phyloP scores from a whole-genome alignment of 2,113 vertebrate genomes.

The Marmota flaviventris region DNA sequence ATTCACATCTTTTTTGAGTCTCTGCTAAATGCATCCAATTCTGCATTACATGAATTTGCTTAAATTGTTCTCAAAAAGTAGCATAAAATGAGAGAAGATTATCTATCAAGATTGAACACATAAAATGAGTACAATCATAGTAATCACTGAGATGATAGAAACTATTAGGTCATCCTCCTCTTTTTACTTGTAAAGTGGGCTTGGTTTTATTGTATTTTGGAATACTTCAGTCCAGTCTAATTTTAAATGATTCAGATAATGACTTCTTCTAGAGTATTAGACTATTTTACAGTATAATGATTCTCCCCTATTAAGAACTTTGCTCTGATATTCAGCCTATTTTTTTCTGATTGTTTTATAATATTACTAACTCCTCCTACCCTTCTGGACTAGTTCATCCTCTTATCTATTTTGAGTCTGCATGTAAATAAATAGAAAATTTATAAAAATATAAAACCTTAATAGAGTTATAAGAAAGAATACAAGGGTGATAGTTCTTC shows the following conservation, averaged over 20 bases:
- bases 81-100: slow-evolving; percentile 72
- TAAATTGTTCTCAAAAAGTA: slow-evolving; percentile 66
- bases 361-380: slow-evolving; percentile 49
- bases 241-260: slow-evolving; percentile 66
- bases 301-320: slow-evolving; percentile 71
- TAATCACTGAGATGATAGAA: background rate
- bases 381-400: background rate
- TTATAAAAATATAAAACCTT: slow-evolving; percentile 31
- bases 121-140: slow-evolving; percentile 68
- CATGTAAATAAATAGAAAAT: background rate
- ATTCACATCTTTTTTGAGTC: slow-evolving; percentile 60
- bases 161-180: slow-evolving; percentile 32
- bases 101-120: slow-evolving; percentile 48
- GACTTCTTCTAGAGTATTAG: slow-evolving; percentile 54
- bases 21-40: slow-evolving; percentile 63
- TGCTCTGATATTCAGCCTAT: slow-evolving; percentile 51
- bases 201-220: slow-evolving; percentile 40
- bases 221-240: slow-evolving; percentile 25
- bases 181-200: background rate
- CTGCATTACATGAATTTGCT: slow-evolving; percentile 61
- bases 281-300: slow-evolving; percentile 67
- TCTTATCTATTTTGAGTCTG: slow-evolving; percentile 24
- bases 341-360: slow-evolving; percentile 61
- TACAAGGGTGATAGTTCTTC: background rate
- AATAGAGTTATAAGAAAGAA: background rate